phyloP scores from a whole-genome alignment of 2,797 vertebrate species.

The Chelon labrosus region DNA sequence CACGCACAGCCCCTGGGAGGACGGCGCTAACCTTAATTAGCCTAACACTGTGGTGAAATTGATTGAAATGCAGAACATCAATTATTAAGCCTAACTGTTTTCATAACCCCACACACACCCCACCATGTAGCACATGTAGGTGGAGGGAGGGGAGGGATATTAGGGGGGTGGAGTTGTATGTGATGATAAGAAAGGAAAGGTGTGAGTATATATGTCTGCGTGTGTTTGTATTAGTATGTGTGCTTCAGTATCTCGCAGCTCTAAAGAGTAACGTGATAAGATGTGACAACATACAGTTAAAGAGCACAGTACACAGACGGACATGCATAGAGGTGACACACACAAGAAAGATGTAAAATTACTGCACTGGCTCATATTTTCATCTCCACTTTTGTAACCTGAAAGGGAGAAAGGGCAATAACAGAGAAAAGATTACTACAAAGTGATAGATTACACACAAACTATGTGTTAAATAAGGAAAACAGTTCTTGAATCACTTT shows the following conservation, averaged over 20 bases:
- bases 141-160: slow-evolving; percentile 64
- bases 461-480: neutral
- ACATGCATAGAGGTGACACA: neutral
- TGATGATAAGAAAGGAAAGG: slow-evolving; percentile 63
- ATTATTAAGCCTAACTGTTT: slow-evolving; percentile 90
- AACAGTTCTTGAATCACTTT: neutral
- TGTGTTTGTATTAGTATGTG: neutral
- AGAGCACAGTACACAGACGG: neutral
- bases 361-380: neutral
- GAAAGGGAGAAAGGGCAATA: neutral
- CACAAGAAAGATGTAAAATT: neutral
- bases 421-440: neutral
- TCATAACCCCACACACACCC: slow-evolving; percentile 81
- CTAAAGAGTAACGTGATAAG: slow-evolving; percentile 29
- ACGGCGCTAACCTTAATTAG: slow-evolving; percentile 97
- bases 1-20: slow-evolving; percentile 91
- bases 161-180: slow-evolving; percentile 55
- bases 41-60: slow-evolving; percentile 90
- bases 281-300: neutral
- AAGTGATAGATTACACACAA: slow-evolving; percentile 15
- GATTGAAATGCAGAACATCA: slow-evolving; percentile 95
- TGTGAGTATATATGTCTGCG: slow-evolving; percentile 19
- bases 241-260: neutral
- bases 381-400: neutral
- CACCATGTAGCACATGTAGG: slow-evolving; percentile 78